phyloP scores from a whole-genome alignment of 2,797 vertebrate species.

The Alfaro cultratus region DNA sequence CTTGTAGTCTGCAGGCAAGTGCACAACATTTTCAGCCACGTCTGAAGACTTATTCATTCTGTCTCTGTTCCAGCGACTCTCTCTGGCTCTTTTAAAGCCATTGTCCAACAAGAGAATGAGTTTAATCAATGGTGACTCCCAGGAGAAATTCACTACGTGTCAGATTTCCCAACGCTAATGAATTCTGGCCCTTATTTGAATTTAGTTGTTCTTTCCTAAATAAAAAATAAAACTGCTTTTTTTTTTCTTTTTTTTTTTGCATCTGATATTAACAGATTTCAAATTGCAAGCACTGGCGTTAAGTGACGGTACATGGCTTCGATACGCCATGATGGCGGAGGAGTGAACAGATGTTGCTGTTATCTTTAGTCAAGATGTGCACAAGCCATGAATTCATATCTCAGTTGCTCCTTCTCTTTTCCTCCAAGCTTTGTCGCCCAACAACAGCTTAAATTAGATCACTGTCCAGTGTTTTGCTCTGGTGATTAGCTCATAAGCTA shows the following conservation, averaged over 20 bases:
- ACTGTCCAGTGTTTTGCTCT: slow-evolving; percentile 73
- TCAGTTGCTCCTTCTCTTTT: slow-evolving; percentile 28
- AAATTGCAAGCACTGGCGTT: slow-evolving; percentile 4
- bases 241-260: neutral
- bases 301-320: slow-evolving; percentile 11
- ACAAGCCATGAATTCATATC: slow-evolving; percentile 32
- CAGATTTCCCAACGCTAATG: slow-evolving; percentile 10
- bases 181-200: slow-evolving; percentile 17
- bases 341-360: slow-evolving; percentile 52
- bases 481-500: slow-evolving; percentile 78
- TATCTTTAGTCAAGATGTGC: slow-evolving; percentile 53
- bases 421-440: slow-evolving; percentile 57
- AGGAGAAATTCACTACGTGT: slow-evolving; percentile 22
- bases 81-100: slow-evolving; percentile 20
- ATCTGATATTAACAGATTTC: slow-evolving; percentile 6
- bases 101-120: slow-evolving; percentile 12
- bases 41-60: slow-evolving; percentile 59
- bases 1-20: slow-evolving; percentile 49
- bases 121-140: slow-evolving; percentile 38
- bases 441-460: slow-evolving; percentile 73
- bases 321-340: neutral
- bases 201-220: neutral
- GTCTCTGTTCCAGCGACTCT: slow-evolving; percentile 38
- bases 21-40: slow-evolving; percentile 40
- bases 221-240: neutral